Percentiles rank a stretch among this genome's conserved stretches.
phyloP scores from a whole-genome alignment of 2,888 invertebrate genomes.

The Rosalia funebris region DNA sequence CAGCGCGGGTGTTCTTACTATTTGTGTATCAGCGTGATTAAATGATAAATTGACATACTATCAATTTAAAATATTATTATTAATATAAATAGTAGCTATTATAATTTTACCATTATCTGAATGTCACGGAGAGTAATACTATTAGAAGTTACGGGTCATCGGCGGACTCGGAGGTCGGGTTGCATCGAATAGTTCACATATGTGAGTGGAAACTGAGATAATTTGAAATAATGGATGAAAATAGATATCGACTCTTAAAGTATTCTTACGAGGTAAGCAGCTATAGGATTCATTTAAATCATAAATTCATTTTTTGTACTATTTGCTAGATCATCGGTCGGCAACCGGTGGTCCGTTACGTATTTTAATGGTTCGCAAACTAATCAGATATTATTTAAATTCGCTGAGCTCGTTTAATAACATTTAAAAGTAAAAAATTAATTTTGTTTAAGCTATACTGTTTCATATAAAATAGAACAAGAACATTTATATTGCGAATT shows the following conservation, averaged over 20 bases:
- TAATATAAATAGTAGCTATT: constrained; percentile 6
- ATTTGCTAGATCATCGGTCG: no score
- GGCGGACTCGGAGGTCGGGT: not conserved
- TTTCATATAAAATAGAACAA: no score
- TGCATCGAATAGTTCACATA: not conserved
- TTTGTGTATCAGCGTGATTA: constrained; percentile 5
- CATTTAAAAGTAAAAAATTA: no score
- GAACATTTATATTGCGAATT: no score
- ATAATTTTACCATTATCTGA: not conserved
- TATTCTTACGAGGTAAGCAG: not conserved
- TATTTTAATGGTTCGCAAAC: no score
- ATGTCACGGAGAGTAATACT: not conserved
- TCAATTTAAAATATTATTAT: constrained; percentile 5
- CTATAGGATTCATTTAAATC: not conserved
- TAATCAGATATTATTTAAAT: no score
- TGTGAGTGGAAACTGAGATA: not conserved
- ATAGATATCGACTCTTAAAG: not conserved
- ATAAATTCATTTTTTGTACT: no score
- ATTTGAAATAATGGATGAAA: not conserved
- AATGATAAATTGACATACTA: constrained; percentile 4
- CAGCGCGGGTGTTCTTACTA: constrained; percentile 33
- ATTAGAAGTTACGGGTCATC: not conserved
- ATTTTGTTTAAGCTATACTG: no score
- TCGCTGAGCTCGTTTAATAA: no score
- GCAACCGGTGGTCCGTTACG: no score